phyloP scores from a whole-genome alignment of 2,888 invertebrate species.

The Macrophya annulata region DNA sequence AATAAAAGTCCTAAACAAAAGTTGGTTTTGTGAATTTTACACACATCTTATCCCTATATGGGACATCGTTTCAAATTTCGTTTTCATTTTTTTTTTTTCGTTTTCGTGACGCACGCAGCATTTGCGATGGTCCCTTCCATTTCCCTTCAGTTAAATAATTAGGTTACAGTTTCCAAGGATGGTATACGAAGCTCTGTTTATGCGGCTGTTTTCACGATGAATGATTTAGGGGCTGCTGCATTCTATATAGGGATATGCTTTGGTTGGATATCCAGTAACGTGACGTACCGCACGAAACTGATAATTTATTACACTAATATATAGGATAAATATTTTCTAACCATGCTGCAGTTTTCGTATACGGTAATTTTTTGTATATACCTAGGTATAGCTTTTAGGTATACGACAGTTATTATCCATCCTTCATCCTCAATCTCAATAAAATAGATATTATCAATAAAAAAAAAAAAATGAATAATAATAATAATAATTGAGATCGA shows the following conservation, averaged over 20 bases:
- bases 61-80: not conserved
- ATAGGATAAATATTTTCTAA: not conserved
- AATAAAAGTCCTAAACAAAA: not conserved
- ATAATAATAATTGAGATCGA: not conserved
- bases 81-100: not conserved
- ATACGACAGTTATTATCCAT: not conserved
- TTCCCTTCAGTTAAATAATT: not conserved
- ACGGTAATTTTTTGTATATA: not conserved
- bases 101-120: conserved; percentile 5
- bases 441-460: not conserved
- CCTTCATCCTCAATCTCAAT: not conserved
- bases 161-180: conserved; percentile 12
- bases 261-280: conserved; percentile 26
- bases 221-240: conserved; percentile 32
- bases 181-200: conserved; percentile 34
- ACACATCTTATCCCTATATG: not conserved
- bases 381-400: not conserved
- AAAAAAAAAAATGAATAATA: not conserved
- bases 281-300: conserved; percentile 3
- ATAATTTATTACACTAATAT: not conserved
- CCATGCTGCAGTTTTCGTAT: not conserved
- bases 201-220: conserved; percentile 2
- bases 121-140: not conserved
- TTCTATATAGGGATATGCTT: conserved; percentile 24
- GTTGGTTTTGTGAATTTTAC: not conserved